Base-by-base conservation (phyloP, 2,113 vertebrate species). In the Ammodytes marinus region DNA sequence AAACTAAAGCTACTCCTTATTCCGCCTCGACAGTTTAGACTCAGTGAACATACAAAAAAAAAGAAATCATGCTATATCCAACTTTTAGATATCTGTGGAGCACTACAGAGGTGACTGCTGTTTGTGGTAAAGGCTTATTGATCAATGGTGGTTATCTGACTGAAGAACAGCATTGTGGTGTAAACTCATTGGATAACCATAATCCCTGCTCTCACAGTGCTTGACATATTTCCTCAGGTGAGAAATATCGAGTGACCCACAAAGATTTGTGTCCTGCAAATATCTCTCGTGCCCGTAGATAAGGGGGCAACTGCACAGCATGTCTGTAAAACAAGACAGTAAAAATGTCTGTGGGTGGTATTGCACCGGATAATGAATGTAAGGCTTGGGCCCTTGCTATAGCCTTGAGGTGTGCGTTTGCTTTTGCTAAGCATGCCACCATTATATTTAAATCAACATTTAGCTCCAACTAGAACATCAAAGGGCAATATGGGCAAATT, bases 271-370 rank as follows among this genome's bases (percentile, higher is more conserved):
- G 84, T 83, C 87, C 86, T 59, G 80, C 88, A 83, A 91, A 91
- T 88, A 90, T 84, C 85, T 91, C 89, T 91, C 90, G 60, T 66
- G 84, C 57, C 4, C 3, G 72, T 37, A 89, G 91, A 93, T 92
- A 92, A 92, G 87, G 70, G 15, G 73, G 46, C 57, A 55, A 69
- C 82, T 66, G 77, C 68, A 54, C 79, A 65, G 82, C 73, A 64
- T n/a, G 72, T 89, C 86, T 87, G 88, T 93, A 89, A 93, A 92
- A 91, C 86, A 89, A 76, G 89, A 85, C 86, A 47, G 79, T 92
- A 92, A 92, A 91, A 83, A 76, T 79, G 88, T 90, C 90, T 73
- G 80, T 74, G 78, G 87, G 67, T 83, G 72, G 55, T 83, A 82
- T 71, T 86, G 74, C 77, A 61, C 61, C 10, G 6, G 4, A 37